Conservation (phyloP, 2,797 vertebrate genomes). For the Gallinago stenura region DNA sequence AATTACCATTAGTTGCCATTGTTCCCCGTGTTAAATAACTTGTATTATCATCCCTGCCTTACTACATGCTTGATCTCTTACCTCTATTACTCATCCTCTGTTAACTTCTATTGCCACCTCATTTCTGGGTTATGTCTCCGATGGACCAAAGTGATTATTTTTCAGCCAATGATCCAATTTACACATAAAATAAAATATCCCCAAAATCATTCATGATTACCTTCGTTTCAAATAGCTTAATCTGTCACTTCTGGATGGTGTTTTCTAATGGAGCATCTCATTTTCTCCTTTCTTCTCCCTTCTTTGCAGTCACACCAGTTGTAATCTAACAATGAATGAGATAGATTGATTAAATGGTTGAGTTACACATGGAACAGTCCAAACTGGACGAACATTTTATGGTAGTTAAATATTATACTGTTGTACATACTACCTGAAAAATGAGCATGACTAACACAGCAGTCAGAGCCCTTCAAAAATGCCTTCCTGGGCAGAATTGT, state of each 20-base stretch:
- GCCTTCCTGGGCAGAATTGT: conserved; percentile 11
- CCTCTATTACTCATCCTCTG: conserved; percentile 28
- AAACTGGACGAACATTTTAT: conserved; percentile 2
- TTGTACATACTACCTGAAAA: neutral
- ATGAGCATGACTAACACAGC: conserved; percentile 5
- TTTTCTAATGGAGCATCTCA: conserved; percentile 27
- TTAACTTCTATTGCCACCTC: conserved; percentile 9
- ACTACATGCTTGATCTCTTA: neutral
- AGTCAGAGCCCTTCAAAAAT: conserved; percentile 8
- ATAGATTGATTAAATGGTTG: conserved; percentile 17
- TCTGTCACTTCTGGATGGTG: neutral
- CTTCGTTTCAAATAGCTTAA: conserved; percentile 18
- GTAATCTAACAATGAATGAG: neutral
- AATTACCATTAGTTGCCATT: conserved; percentile 35
- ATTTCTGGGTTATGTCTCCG: conserved; percentile 27
- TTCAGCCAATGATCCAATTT: conserved; percentile 44
- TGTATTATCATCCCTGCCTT: neutral
- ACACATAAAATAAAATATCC: neutral
- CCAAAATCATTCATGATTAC: neutral
- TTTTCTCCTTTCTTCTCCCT: conserved; percentile 8
- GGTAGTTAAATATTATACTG: conserved; percentile 11
- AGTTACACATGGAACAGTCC: neutral
- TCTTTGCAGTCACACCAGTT: neutral
- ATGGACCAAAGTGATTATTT: conserved; percentile 41
- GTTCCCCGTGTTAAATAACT: neutral